Conservation (phyloP, 2,888 invertebrate genomes). For the Philereme transversata region DNA sequence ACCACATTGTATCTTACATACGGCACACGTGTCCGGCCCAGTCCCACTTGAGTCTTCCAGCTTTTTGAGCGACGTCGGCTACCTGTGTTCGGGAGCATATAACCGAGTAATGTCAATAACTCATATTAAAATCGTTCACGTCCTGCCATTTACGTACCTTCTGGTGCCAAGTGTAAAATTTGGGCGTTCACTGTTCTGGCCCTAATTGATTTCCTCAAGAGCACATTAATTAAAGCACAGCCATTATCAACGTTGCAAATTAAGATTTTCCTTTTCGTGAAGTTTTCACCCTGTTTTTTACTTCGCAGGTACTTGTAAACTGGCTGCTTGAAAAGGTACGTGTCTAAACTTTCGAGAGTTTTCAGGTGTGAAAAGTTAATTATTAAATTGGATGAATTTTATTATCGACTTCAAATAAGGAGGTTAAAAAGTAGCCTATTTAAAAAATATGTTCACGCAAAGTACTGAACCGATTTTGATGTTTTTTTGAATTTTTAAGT, state of each 20-base stretch:
- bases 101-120: too few species aligned
- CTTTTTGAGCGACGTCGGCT: too few species aligned
- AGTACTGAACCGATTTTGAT: too few species aligned
- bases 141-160: background rate
- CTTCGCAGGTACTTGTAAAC: constrained; percentile 3
- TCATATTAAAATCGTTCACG: too few species aligned
- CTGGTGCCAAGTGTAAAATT: background rate
- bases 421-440: too few species aligned
- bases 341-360: background rate
- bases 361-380: constrained; percentile 6
- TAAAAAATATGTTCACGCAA: too few species aligned
- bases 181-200: background rate
- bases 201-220: constrained; percentile 3
- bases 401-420: too few species aligned
- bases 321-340: constrained; percentile 2
- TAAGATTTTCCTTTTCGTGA: background rate
- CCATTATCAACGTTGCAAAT: constrained; percentile 10
- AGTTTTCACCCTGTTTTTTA: background rate
- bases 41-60: too few species aligned
- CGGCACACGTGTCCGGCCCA: too few species aligned
- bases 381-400: background rate
- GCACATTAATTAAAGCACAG: constrained; percentile 10
- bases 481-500: too few species aligned
- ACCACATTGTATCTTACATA: too few species aligned
- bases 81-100: too few species aligned